Evolutionary conservation across 1,140 invertebrate genomes (phyloP).

Genomic region (Dufourea novaeangliae): DNA sequence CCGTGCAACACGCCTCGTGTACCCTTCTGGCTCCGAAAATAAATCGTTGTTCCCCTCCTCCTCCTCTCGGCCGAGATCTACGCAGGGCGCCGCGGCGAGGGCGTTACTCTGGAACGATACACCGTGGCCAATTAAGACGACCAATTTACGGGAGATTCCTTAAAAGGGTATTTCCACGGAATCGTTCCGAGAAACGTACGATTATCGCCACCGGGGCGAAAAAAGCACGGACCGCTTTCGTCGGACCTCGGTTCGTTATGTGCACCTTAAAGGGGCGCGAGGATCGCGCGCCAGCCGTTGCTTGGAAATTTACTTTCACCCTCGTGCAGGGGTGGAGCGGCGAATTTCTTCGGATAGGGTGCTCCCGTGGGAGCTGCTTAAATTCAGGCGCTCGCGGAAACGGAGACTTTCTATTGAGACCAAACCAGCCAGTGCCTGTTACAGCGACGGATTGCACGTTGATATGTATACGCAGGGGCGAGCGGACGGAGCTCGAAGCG

Average conservation of each 20-base stretch:
- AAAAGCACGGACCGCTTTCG: background rate
- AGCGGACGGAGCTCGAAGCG: slow-evolving; percentile 39
- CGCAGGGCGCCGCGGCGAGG: no score
- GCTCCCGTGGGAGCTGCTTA: slow-evolving; percentile 43
- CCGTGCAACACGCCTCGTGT: background rate
- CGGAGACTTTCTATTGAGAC: slow-evolving; percentile 65
- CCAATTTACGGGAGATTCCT: slow-evolving; percentile 28
- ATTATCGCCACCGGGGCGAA: slow-evolving; percentile 22
- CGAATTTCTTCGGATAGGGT: slow-evolving; percentile 4
- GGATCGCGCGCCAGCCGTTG: background rate
- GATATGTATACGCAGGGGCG: slow-evolving; percentile 37
- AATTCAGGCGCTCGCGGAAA: slow-evolving; percentile 63
- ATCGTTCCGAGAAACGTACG: slow-evolving; percentile 15
- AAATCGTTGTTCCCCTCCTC: slow-evolving; percentile 18
- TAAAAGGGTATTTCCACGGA: slow-evolving; percentile 23
- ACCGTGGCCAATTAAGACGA: slow-evolving; percentile 36
- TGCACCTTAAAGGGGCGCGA: slow-evolving; percentile 2
- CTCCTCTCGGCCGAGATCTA: no score
- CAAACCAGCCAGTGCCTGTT: slow-evolving; percentile 53
- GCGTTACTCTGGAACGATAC: background rate
- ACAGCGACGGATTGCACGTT: slow-evolving; percentile 53
- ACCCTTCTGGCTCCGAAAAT: background rate
- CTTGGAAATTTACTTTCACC: slow-evolving; percentile 8
- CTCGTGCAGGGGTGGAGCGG: no score
- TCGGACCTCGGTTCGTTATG: slow-evolving; percentile 21